These are phyloP conservation scores for Aythya baeri DNA, from an alignment of 2,113 vertebrate genomes.

Conservation along the genomic window DNA sequence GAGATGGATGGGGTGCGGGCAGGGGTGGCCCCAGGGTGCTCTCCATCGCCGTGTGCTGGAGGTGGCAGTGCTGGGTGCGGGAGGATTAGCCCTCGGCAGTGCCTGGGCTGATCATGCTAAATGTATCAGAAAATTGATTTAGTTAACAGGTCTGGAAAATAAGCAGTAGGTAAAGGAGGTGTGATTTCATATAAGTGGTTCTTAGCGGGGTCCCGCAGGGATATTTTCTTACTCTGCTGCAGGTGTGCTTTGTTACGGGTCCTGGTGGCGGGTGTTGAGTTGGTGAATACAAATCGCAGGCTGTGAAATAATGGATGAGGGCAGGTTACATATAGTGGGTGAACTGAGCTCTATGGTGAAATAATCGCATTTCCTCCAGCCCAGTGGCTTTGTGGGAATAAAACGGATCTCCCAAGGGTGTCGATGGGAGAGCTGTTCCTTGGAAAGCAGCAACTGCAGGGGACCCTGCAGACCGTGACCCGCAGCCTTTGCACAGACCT, in stretches of 20 bases:
- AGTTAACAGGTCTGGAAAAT: background rate
- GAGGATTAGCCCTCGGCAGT: background rate
- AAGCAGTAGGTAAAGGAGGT: background rate
- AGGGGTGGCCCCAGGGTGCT: fast-evolving
- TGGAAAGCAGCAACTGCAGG: background rate
- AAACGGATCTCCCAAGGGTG: fast-evolving
- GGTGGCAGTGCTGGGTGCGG: fast-evolving
- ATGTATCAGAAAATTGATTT: background rate
- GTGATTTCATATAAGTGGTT: background rate
- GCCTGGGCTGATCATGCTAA: background rate
- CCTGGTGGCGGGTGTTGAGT: background rate
- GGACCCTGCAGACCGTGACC: background rate
- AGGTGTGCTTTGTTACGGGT: background rate
- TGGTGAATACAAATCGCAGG: background rate
- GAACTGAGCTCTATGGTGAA: background rate
- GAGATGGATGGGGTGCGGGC: too few relatives aligned
- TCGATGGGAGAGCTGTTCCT: background rate
- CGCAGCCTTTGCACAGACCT: background rate
- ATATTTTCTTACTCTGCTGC: background rate
- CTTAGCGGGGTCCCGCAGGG: background rate
- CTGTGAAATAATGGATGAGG: background rate
- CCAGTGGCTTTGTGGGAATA: background rate
- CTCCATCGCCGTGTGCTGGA: background rate
- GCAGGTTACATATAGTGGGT: background rate
- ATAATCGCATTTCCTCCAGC: background rate